Evolutionary conservation across 2,113 vertebrate genomes (phyloP).

Genomic region (Carassius auratus): DNA sequence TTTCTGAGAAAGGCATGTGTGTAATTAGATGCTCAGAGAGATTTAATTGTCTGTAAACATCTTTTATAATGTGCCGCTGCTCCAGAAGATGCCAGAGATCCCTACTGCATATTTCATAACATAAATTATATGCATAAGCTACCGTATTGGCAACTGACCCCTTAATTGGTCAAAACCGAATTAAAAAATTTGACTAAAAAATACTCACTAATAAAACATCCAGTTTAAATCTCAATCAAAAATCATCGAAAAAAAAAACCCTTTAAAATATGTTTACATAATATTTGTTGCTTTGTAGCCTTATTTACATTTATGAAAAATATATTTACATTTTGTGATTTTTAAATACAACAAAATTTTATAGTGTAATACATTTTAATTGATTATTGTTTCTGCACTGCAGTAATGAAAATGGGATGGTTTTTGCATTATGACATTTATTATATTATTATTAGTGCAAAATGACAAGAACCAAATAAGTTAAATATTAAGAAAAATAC

Average conservation of each 20-base stretch:
- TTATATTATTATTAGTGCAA: background rate
- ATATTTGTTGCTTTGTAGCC: background rate
- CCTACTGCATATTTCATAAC: background rate
- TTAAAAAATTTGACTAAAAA: background rate
- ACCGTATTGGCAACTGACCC: background rate
- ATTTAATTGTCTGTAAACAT: constrained; percentile 5
- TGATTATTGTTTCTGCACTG: background rate
- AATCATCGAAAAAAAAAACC: too few relatives aligned
- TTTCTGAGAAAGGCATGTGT: constrained; percentile 37
- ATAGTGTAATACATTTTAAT: background rate
- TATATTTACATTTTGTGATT: too few relatives aligned
- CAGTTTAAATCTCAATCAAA: background rate
- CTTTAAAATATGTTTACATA: background rate
- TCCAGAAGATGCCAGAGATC: background rate
- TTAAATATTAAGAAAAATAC: too few relatives aligned
- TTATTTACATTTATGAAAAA: background rate
- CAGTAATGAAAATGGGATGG: background rate
- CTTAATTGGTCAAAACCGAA: background rate
- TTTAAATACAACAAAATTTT: background rate
- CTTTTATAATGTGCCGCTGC: background rate
- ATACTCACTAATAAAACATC: background rate
- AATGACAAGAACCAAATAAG: background rate
- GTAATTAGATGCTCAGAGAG: constrained; percentile 32
- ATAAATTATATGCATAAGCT: background rate
- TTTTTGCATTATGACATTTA: background rate